Evolutionary conservation across 2,797 vertebrate species (phyloP), one percentile per base, ranked within the genome.

Genomic region (Platyrinchus mystaceus): DNA sequence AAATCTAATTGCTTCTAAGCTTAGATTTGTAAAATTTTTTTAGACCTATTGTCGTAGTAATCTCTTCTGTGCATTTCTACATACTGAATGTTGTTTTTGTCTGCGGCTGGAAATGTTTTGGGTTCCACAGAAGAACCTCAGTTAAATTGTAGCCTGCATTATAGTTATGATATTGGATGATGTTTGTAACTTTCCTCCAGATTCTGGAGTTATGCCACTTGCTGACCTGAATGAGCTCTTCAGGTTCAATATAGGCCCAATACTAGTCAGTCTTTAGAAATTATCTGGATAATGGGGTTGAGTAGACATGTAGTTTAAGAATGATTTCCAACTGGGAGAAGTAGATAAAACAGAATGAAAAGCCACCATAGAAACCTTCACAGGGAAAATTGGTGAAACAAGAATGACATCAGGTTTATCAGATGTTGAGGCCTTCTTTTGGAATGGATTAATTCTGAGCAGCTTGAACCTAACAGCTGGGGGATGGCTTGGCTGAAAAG

Each of bases 311-410:
- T 10, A 52, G 12, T 41, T 53, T 36, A 27, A 53, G 26, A 52
- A 37, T 30, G 5, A 14, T 30, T 15, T 17, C 2, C 9, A 6
- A 23, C 8, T 43, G 34, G 9, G 27, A n/a, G 43, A 53, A 82
- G 15, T 21, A 70, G 10, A 7, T 63, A 10, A 3, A 28, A 12
- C 5, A 24, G 49, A 50, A 39, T 4, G 4, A 60, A 37, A 59
- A 83, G 9, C 21, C 4, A 3, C 39, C 2, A 3, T 3, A 27
- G 8, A 49, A 28, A 30, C 3, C 4, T 4, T 28, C 43, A 14
- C 19, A 50, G 6, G n/a, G 27, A 70, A 55, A n/a, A n/a, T 0
- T 17, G 17, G 22, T 3, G 10, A 32, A 59, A 50, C 7, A 36
- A 74, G 39, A 55, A 30, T 12, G 19, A 13, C 11, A 11, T 69